Evolutionary conservation across 1,140 invertebrate species (phyloP).

Genomic region (Drosophila setifemur): DNA sequence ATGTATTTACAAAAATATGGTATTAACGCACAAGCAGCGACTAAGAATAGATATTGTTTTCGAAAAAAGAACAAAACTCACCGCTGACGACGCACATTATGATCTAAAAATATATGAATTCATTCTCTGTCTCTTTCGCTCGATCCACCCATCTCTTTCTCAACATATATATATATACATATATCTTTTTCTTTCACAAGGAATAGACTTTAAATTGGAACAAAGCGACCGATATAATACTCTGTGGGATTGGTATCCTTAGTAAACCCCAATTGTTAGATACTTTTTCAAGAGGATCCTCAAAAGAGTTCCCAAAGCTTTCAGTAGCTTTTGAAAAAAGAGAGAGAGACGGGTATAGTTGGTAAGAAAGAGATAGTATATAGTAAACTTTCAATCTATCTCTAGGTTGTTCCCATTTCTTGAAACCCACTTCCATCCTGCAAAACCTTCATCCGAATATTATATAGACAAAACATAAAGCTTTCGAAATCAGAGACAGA

Average conservation of each 20-base stretch:
- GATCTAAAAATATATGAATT: conserved; percentile 55
- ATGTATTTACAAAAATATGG: conserved; percentile 75
- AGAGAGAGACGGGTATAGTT: too few relatives aligned
- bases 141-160: background rate
- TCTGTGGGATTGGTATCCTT: background rate
- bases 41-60: conserved; percentile 75
- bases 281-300: background rate
- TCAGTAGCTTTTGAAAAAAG: too few relatives aligned
- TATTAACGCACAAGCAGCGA: conserved; percentile 71
- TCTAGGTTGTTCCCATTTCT: too few relatives aligned
- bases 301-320: too few relatives aligned
- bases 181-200: background rate
- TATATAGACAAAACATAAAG: too few relatives aligned
- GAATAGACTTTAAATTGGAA: conserved; percentile 4
- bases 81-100: conserved; percentile 75
- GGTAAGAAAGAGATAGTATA: too few relatives aligned
- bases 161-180: background rate
- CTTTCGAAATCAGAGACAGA: background rate
- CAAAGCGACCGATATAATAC: background rate
- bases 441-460: too few relatives aligned
- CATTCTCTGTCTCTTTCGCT: conserved; percentile 2
- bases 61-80: conserved; percentile 66
- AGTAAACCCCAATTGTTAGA: background rate
- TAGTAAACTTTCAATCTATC: too few relatives aligned
- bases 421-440: too few relatives aligned